Evolutionary conservation across 1,140 invertebrate species (phyloP).

Genomic region (Bombyx mandarina): DNA sequence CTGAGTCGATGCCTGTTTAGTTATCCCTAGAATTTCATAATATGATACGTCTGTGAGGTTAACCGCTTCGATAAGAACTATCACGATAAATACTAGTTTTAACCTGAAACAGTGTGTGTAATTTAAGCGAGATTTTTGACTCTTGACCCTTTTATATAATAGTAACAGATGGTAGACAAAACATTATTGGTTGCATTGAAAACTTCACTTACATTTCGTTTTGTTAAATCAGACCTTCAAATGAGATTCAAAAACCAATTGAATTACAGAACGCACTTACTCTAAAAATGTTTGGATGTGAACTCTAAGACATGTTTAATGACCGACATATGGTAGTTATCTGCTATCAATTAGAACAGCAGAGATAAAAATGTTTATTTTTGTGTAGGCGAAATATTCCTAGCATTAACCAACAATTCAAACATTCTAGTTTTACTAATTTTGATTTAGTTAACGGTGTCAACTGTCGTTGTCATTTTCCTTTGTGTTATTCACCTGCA

Average conservation of each 20-base stretch:
- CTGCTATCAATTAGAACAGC: constrained; percentile 5
- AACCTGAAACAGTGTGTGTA: constrained; percentile 29
- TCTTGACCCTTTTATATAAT: neutral
- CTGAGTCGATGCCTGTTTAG: constrained; percentile 78
- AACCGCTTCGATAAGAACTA: constrained; percentile 26
- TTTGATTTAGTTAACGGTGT: neutral
- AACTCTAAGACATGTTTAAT: neutral
- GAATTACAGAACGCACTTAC: constrained; percentile 7
- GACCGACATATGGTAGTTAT: constrained; percentile 6
- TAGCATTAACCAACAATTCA: too few relatives aligned
- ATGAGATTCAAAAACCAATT: constrained; percentile 3
- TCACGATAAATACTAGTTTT: constrained; percentile 29
- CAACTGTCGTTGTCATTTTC: neutral
- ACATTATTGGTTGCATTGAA: neutral
- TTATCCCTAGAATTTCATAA: constrained; percentile 81
- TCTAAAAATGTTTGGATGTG: constrained; percentile 1
- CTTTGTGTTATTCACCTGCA: neutral
- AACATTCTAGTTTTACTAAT: neutral
- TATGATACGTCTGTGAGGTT: constrained; percentile 39
- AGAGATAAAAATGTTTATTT: constrained; percentile 25
- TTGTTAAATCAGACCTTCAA: neutral
- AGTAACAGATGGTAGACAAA: neutral
- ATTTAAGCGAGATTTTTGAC: too few relatives aligned
- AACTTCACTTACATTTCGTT: constrained; percentile 6
- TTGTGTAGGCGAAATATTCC: constrained; percentile 19